Evolutionary conservation across 1,140 invertebrate species (phyloP).

Genomic region (Drosophila simulans): DNA sequence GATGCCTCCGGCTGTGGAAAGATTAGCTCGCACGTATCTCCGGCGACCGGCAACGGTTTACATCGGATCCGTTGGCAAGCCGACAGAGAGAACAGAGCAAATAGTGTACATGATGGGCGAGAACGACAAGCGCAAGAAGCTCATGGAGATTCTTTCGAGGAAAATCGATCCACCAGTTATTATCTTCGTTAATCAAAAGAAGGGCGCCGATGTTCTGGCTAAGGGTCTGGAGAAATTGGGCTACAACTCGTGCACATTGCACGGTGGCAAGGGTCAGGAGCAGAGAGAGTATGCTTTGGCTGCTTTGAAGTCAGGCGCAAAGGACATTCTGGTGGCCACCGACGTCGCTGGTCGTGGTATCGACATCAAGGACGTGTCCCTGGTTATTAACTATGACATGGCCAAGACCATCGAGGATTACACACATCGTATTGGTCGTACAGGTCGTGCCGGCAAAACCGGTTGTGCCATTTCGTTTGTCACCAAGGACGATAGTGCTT

Average conservation of each 20-base stretch:
- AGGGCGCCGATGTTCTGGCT: constrained; percentile 98
- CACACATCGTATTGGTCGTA: constrained; percentile 99
- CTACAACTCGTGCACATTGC: constrained; percentile 98
- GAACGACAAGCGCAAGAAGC: constrained; percentile 95
- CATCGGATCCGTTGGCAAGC: constrained; percentile 99
- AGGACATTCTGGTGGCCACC: constrained; percentile 99
- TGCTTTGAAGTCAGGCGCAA: constrained; percentile 96
- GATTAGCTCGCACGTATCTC: constrained; percentile 97
- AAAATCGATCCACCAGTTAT: constrained; percentile 98
- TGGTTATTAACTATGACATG: constrained; percentile 99
- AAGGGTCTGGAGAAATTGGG: constrained; percentile 98
- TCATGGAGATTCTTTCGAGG: constrained; percentile 93
- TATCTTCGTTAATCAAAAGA: constrained; percentile 99
- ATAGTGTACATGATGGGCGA: constrained; percentile 98
- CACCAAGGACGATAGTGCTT: constrained; percentile 97
- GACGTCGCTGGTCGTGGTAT: constrained; percentile 99
- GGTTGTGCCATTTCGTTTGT: constrained; percentile 98
- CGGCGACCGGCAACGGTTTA: constrained; percentile 98
- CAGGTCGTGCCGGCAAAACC: constrained; percentile 98
- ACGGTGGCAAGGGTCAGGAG: constrained; percentile 99
- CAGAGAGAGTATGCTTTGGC: constrained; percentile 99
- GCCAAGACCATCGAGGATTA: constrained; percentile 99
- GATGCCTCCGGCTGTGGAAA: constrained; percentile 99
- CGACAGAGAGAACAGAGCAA: constrained; percentile 98
- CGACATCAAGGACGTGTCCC: constrained; percentile 99